phyloP scores from a whole-genome alignment of 2,113 vertebrate species.

The Toxostoma redivivum region DNA sequence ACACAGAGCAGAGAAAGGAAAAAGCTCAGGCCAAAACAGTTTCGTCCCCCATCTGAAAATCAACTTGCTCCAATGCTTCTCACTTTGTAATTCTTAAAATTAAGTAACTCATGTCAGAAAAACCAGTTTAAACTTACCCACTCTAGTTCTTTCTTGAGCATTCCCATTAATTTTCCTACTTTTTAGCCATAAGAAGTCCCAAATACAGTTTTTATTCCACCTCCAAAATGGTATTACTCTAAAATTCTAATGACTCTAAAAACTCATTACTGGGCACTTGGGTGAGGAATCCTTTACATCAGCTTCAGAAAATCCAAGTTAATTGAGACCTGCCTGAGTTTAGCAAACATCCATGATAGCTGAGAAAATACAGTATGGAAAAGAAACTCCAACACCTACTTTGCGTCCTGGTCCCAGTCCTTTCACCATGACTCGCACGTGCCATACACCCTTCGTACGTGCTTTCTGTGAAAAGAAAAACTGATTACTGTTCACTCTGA shows the following conservation, averaged over 20 bases:
- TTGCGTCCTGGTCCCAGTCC: slow-evolving; percentile 90
- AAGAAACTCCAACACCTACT: slow-evolving; percentile 71
- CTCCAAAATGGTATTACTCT: neutral
- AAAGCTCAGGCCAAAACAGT: neutral
- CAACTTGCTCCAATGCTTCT: neutral
- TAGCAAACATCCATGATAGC: neutral
- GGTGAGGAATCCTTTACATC: neutral
- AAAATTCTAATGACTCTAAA: neutral
- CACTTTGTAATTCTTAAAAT: neutral
- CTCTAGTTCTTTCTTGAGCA: neutral
- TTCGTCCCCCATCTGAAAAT: neutral
- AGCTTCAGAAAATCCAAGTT: neutral
- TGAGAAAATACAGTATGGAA: neutral
- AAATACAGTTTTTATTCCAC: neutral
- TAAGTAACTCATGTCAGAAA: neutral
- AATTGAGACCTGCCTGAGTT: neutral
- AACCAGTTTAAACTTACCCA: neutral
- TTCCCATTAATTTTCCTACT: neutral
- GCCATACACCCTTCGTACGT: slow-evolving; percentile 79
- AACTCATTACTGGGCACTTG: neutral
- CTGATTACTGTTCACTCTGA: neutral
- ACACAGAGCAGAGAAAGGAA: neutral
- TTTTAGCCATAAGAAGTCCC: neutral
- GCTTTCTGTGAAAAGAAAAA: slow-evolving; percentile 80
- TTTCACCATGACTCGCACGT: slow-evolving; percentile 88